Evolutionary conservation across 2,797 vertebrate species (phyloP).

Genomic region (Pterois miles): DNA sequence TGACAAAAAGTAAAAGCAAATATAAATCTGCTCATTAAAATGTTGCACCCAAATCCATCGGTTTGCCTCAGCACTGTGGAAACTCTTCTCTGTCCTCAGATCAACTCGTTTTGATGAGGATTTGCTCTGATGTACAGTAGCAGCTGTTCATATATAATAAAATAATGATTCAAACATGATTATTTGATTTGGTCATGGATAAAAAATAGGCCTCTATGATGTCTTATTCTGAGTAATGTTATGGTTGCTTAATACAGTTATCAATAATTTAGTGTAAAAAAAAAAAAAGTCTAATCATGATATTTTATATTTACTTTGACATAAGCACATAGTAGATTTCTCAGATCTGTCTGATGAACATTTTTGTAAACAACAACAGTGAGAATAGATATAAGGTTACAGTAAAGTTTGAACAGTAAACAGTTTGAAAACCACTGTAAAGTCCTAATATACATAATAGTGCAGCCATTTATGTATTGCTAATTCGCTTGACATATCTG

Average conservation of each 20-base stretch:
- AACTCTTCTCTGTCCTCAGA: not conserved
- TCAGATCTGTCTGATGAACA: not conserved
- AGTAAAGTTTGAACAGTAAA: not conserved
- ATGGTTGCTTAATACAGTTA: not conserved
- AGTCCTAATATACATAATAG: not conserved
- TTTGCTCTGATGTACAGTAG: not conserved
- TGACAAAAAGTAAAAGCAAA: not conserved
- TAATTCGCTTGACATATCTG: not conserved
- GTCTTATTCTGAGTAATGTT: not conserved
- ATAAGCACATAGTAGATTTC: not conserved
- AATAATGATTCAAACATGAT: conserved; percentile 2
- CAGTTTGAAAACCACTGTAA: not conserved
- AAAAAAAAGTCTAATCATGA: not conserved
- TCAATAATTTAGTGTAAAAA: not conserved
- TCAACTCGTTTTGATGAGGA: conserved; percentile 6
- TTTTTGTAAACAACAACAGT: not conserved
- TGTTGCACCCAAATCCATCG: not conserved
- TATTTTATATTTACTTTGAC: not conserved
- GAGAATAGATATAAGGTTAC: not conserved
- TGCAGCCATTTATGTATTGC: not conserved
- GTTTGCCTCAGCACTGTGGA: not conserved
- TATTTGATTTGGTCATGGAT: not conserved
- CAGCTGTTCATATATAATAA: conserved; percentile 9
- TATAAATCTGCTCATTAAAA: not conserved
- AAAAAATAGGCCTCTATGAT: not conserved